Percentiles rank a stretch among this genome's conserved stretches.
Conservation (phyloP, 1,140 invertebrate species). For the Drosophila mauritiana region DNA sequence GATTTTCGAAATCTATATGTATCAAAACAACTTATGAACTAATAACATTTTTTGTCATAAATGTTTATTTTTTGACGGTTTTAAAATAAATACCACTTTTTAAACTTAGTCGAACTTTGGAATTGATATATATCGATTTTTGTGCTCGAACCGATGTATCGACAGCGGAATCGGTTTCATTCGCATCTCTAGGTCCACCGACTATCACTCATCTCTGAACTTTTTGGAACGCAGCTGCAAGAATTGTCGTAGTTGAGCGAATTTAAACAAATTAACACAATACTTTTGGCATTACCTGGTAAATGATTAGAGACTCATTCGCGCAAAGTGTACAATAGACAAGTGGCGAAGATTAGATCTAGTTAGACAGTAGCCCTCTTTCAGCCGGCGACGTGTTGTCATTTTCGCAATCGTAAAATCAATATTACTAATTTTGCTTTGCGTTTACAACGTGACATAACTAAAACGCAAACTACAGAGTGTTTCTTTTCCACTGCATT, state of each 20-base stretch:
- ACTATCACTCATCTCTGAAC: neutral
- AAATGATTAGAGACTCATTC: neutral
- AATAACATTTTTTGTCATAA: no score
- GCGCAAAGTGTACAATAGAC: no score
- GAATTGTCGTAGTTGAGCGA: slow-evolving; percentile 5
- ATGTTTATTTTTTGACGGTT: no score
- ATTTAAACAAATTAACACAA: slow-evolving; percentile 31
- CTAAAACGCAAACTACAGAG: slow-evolving; percentile 28
- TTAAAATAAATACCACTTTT: no score
- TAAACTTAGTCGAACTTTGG: no score
- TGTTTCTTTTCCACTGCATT: slow-evolving; percentile 4
- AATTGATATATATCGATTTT: no score
- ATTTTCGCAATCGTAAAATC: slow-evolving; percentile 60
- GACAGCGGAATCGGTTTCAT: no score
- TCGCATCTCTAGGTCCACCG: neutral
- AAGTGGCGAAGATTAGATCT: neutral
- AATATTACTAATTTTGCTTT: slow-evolving; percentile 77
- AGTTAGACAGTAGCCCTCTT: neutral
- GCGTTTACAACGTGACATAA: slow-evolving; percentile 69
- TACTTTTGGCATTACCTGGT: slow-evolving; percentile 23
- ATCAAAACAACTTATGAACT: no score
- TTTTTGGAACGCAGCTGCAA: neutral
- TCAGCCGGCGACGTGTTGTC: slow-evolving; percentile 50
- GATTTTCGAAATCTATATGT: no score
- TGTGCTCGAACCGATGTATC: no score